Percentiles rank a stretch among this genome's conserved stretches.
Conservation (phyloP, 2,888 invertebrate genomes). For the Zeuzera pyrina region DNA sequence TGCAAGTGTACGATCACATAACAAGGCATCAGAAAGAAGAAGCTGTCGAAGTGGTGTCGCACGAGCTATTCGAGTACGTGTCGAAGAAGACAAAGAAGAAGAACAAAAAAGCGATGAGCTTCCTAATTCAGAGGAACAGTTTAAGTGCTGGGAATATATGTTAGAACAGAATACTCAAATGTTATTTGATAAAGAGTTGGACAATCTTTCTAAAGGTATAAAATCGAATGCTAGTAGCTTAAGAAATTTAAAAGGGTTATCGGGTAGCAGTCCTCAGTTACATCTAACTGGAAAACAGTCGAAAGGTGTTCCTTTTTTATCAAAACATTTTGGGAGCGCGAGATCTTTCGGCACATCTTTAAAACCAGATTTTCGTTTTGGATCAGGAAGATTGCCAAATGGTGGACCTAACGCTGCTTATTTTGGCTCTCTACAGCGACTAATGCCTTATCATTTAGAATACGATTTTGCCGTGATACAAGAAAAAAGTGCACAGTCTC, state of each 20-base stretch:
- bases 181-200: constrained; percentile 89
- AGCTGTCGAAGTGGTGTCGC: constrained; percentile 75
- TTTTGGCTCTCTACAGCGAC: constrained; percentile 86
- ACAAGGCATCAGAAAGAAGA: constrained; percentile 61
- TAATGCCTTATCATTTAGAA: constrained; percentile 87
- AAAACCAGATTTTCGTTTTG: constrained; percentile 73
- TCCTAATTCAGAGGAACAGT: constrained; percentile 85
- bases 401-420: constrained; percentile 91
- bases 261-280: constrained; percentile 81
- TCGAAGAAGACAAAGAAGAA: constrained; percentile 76
- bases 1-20: constrained; percentile 61
- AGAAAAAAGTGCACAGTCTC: constrained; percentile 77
- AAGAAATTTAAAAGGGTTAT: constrained; percentile 75
- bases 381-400: constrained; percentile 74
- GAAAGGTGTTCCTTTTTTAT: constrained; percentile 74
- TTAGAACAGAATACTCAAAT: constrained; percentile 91
- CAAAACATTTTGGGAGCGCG: constrained; percentile 85
- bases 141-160: constrained; percentile 96
- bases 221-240: constrained; percentile 67
- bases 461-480: constrained; percentile 89
- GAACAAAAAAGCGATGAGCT: constrained; percentile 49
- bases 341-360: constrained; percentile 81
- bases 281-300: constrained; percentile 55
- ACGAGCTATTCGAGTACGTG: constrained; percentile 73
- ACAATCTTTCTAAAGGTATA: constrained; percentile 80